Percentiles rank a stretch among this genome's conserved stretches.
Conservation (phyloP, 2,797 vertebrate genomes). For the Pelochelys cantorii region DNA sequence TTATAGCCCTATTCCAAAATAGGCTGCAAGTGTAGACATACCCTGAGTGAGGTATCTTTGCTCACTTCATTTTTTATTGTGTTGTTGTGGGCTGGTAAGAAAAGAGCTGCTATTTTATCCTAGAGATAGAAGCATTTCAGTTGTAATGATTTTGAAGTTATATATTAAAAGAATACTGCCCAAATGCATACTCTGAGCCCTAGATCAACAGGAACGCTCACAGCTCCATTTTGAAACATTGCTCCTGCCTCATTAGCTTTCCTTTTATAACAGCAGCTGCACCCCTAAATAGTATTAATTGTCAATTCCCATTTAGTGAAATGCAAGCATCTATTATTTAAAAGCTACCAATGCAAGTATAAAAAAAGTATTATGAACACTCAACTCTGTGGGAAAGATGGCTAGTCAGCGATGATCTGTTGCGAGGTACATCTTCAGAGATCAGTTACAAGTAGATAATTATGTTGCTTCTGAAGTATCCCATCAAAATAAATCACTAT, state of each 20-base stretch:
- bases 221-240: not conserved
- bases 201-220: not conserved
- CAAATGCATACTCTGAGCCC: accelerated
- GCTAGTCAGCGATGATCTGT: not conserved
- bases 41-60: accelerated
- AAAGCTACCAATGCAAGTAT: not conserved
- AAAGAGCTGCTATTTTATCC: not conserved
- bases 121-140: not conserved
- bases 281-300: not conserved
- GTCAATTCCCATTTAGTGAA: not conserved
- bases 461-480: not conserved
- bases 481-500: not conserved
- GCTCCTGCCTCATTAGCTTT: not conserved
- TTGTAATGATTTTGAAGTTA: not conserved
- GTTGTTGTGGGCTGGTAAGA: not conserved
- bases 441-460: not conserved
- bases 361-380: not conserved
- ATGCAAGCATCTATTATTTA: not conserved
- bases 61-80: accelerated
- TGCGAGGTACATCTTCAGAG: not conserved
- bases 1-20: too few relatives aligned
- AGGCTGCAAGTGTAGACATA: too few relatives aligned
- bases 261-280: not conserved
- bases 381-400: not conserved
- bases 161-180: not conserved